Evolutionary conservation across 53 echinoderm and acorn worm species (phyloP).

Genomic region (Arbacia lixula): DNA sequence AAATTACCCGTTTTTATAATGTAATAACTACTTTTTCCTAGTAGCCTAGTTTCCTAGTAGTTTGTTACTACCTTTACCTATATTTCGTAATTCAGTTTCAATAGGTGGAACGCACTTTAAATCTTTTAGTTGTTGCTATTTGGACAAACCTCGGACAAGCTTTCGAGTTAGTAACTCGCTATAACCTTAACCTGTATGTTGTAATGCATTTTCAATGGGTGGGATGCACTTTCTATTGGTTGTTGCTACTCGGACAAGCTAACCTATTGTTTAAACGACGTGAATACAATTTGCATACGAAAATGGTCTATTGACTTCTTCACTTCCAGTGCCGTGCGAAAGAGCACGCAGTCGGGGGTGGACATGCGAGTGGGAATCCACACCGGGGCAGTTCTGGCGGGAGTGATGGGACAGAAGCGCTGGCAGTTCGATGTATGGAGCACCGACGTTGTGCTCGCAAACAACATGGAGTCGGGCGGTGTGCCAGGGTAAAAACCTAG

Average conservation of each 20-base stretch:
- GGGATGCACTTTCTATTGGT: too few species aligned
- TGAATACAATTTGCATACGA: too few species aligned
- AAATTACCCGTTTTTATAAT: constrained; percentile 5
- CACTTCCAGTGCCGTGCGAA: constrained; percentile 80
- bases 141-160: too few species aligned
- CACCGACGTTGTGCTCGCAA: constrained; percentile 88
- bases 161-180: not conserved
- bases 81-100: too few species aligned
- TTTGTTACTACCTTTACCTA: too few species aligned
- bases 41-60: too few species aligned
- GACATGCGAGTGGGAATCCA: constrained; percentile 99
- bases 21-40: too few species aligned
- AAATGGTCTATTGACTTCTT: not conserved
- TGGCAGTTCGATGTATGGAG: constrained; percentile 99
- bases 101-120: too few species aligned
- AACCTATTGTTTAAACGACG: too few species aligned
- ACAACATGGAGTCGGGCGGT: constrained; percentile 97
- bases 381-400: constrained; percentile 94
- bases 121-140: too few species aligned
- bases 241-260: too few species aligned
- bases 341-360: constrained; percentile 93
- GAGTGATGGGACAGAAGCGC: constrained; percentile 93
- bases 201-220: too few species aligned
- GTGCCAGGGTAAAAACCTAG: constrained; percentile 97
- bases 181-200: not conserved